Percentiles rank a stretch among this genome's conserved stretches.
These are phyloP conservation scores for Nebria brevicollis DNA, from an alignment of 2,888 invertebrate species.

Conservation along the genomic window DNA sequence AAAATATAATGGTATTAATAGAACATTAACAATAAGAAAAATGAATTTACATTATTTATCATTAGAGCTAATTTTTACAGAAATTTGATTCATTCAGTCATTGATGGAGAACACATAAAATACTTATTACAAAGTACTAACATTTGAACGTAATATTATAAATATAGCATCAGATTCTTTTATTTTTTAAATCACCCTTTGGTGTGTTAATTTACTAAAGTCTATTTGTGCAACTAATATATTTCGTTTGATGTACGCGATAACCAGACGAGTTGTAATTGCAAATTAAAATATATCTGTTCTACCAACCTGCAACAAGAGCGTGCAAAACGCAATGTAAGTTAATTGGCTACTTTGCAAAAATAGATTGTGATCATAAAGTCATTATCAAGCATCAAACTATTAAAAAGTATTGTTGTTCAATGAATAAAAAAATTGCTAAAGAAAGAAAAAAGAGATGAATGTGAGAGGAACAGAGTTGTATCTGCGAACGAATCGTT, in stretches of 20 bases:
- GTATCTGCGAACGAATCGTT: not conserved
- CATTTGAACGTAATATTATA: too few relatives aligned
- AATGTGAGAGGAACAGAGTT: slow-evolving; percentile 39
- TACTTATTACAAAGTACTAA: too few relatives aligned
- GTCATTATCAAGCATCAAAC: not conserved
- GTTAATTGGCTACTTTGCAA: not conserved
- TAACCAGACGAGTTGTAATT: not conserved
- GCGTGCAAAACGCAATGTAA: not conserved
- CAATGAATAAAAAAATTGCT: slow-evolving; percentile 1
- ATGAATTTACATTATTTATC: too few relatives aligned
- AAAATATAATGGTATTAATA: too few relatives aligned
- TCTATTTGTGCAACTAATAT: not conserved
- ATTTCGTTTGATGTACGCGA: not conserved
- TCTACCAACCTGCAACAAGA: not conserved
- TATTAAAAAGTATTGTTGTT: not conserved
- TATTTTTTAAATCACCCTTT: too few relatives aligned
- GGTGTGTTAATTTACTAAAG: too few relatives aligned
- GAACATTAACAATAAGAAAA: too few relatives aligned
- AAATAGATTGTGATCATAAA: not conserved
- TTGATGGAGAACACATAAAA: too few relatives aligned
- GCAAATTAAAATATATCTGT: not conserved
- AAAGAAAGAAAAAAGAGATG: slow-evolving; percentile 18
- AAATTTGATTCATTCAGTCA: too few relatives aligned
- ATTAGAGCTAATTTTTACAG: too few relatives aligned
- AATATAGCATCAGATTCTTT: too few relatives aligned